Evolutionary conservation across 1,140 invertebrate genomes (phyloP).

Genomic region (Drosophila lacertosa): DNA sequence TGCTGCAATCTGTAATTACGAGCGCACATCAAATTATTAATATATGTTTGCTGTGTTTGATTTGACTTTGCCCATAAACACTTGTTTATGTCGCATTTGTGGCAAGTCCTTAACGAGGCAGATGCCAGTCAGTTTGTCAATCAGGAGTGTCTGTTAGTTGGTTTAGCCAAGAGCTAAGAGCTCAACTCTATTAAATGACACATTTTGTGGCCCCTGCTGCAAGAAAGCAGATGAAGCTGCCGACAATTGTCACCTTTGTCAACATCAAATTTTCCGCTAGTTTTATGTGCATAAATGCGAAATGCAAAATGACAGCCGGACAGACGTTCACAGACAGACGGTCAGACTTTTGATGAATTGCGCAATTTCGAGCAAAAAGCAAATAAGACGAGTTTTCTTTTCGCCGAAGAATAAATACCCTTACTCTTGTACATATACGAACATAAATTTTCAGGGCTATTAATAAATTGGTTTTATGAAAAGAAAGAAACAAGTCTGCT

Average conservation of each 20-base stretch:
- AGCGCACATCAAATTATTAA: slow-evolving; percentile 44
- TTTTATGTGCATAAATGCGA: slow-evolving; percentile 79
- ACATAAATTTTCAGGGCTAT: no score
- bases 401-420: slow-evolving; percentile 2
- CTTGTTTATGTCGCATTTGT: slow-evolving; percentile 65
- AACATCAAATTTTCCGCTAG: slow-evolving; percentile 75
- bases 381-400: background rate
- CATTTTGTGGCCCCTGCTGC: slow-evolving; percentile 9
- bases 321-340: slow-evolving; percentile 9
- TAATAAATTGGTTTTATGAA: no score
- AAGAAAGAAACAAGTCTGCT: no score
- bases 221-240: slow-evolving; percentile 17
- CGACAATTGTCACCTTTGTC: slow-evolving; percentile 77
- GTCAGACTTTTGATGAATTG: slow-evolving; percentile 76
- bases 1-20: slow-evolving; percentile 30
- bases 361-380: slow-evolving; percentile 53
- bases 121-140: slow-evolving; percentile 7
- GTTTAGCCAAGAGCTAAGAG: slow-evolving; percentile 13
- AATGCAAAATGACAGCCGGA: slow-evolving; percentile 52
- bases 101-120: slow-evolving; percentile 30
- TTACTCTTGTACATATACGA: no score
- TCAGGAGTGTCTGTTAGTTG: slow-evolving; percentile 9
- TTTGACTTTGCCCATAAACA: slow-evolving; percentile 47
- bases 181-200: slow-evolving; percentile 19
- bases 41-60: slow-evolving; percentile 22